phyloP scores from a whole-genome alignment of 92 coral and sea anemone species.

The Porites rus region DNA sequence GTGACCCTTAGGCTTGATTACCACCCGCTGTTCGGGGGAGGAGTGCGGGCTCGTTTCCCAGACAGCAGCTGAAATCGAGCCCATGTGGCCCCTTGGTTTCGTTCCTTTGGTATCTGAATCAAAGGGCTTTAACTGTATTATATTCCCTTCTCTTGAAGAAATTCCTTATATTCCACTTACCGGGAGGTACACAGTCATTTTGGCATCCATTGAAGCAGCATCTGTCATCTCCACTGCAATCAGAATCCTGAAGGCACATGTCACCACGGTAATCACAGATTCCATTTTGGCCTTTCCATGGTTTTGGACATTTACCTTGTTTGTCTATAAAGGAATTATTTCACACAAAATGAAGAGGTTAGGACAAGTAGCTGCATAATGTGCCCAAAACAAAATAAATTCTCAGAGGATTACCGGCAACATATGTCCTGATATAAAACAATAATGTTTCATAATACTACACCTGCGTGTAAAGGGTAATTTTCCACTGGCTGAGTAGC shows the following conservation, averaged over 20 bases:
- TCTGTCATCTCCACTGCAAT: constrained; percentile 66
- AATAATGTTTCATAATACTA: no score
- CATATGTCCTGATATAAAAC: no score
- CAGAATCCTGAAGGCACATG: constrained; percentile 66
- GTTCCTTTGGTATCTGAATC: no score
- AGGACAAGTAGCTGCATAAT: not conserved
- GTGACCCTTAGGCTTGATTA: no score
- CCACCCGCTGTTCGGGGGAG: no score
- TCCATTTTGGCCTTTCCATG: constrained; percentile 86
- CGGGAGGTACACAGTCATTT: constrained; percentile 66
- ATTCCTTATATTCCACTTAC: not conserved
- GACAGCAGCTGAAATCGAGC: no score
- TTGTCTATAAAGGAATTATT: not conserved
- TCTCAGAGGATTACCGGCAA: not conserved
- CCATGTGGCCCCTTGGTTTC: no score
- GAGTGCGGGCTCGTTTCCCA: no score
- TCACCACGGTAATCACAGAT: constrained; percentile 80
- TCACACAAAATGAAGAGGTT: not conserved
- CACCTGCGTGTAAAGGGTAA: no score
- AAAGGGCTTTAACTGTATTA: no score
- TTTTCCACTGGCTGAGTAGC: no score
- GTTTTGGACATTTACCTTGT: constrained; percentile 79
- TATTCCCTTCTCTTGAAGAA: not conserved
- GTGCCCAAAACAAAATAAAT: not conserved
- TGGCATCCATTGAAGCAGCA: constrained; percentile 92